Percentiles rank a stretch among this genome's conserved stretches.
These are phyloP conservation scores for Julus scandinavius DNA, from an alignment of 2,888 invertebrate species.

Conservation along the genomic window DNA sequence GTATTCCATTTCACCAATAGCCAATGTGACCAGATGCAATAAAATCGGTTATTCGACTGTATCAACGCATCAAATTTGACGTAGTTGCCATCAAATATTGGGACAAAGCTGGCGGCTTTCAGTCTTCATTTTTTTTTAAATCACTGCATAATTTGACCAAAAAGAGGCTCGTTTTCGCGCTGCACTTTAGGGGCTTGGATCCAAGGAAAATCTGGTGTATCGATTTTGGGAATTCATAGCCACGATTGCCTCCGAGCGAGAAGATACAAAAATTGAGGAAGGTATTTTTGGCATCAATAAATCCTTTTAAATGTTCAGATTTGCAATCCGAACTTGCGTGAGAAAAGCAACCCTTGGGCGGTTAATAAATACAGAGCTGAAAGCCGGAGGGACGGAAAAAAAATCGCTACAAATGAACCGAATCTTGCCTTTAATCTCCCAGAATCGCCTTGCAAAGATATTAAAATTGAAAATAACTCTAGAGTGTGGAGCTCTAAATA, in stretches of 20 bases:
- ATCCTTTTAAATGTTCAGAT: constrained; percentile 30
- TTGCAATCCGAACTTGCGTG: constrained; percentile 9
- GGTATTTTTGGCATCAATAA: constrained; percentile 13
- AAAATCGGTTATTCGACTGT: no score
- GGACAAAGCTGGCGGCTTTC: no score
- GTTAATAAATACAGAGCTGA: constrained; percentile 10
- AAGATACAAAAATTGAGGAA: neutral
- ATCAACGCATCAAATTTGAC: no score
- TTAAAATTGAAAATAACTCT: neutral
- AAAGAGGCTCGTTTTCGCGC: no score
- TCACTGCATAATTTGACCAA: no score
- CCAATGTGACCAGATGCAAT: no score
- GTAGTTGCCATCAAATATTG: no score
- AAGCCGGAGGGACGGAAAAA: constrained; percentile 1
- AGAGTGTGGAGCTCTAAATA: neutral
- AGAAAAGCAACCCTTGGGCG: constrained; percentile 3
- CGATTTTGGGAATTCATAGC: neutral
- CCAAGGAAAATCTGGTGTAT: neutral
- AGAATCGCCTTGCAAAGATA: neutral
- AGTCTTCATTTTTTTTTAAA: no score
- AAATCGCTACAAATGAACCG: neutral
- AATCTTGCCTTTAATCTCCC: neutral
- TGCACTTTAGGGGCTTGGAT: neutral
- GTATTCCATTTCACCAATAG: no score
- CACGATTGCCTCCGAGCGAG: neutral